Conservation (phyloP, 2,888 invertebrate genomes). For the Trypoxylon attenuatum region DNA sequence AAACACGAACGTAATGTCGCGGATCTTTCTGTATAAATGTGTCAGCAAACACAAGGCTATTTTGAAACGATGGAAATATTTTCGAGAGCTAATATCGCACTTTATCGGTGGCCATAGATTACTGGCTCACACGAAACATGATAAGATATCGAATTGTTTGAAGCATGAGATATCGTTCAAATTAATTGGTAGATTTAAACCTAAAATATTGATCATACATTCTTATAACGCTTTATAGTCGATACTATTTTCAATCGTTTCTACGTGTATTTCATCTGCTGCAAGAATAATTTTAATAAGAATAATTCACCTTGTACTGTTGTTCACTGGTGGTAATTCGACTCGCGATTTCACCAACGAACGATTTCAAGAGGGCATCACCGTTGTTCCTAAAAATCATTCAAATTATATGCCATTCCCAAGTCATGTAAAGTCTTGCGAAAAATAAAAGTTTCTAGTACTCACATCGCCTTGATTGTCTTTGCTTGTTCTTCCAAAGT, state of each 20-base stretch:
- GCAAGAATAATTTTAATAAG: not conserved
- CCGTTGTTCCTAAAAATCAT: conserved; percentile 2
- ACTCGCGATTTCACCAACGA: not conserved
- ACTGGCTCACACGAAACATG: not conserved
- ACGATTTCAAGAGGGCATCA: not conserved
- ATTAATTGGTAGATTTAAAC: not conserved
- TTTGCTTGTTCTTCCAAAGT: not conserved
- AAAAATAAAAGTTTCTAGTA: not conserved
- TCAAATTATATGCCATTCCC: not conserved
- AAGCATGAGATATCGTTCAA: not conserved
- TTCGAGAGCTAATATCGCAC: not conserved
- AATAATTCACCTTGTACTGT: conserved; percentile 1
- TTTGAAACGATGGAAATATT: not conserved
- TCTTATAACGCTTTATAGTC: not conserved
- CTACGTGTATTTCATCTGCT: too few relatives aligned
- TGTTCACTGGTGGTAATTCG: not conserved
- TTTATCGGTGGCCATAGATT: not conserved
- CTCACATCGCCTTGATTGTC: conserved; percentile 15
- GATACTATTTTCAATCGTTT: not conserved
- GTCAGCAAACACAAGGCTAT: not conserved
- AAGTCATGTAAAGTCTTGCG: not conserved
- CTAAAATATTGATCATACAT: not conserved
- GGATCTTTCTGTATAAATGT: too few relatives aligned
- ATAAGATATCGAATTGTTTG: not conserved
- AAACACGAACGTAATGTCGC: not conserved